Base-by-base conservation (phyloP, 37 sponge, comb jelly and placozoan species). In the Agelas oroides region DNA sequence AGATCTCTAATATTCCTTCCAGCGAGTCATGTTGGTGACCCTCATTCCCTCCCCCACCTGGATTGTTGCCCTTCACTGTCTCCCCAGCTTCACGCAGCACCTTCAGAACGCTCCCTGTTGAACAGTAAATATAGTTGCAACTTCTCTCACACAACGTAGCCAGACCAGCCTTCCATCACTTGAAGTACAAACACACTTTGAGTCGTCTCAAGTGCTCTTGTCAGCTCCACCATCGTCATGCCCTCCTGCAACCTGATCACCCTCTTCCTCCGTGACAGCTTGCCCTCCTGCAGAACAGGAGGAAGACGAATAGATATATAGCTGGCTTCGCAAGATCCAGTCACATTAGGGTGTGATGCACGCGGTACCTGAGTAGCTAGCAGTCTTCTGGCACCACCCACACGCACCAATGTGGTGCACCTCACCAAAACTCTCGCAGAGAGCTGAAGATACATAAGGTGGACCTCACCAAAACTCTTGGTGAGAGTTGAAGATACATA, bases 191-290 rank as follows among this genome's bases (percentile, higher is more conserved):
- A 61, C 14, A 5, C 11, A 61, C 62, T 28, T 36, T 63, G 62
- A 17, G 27, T 78, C 2, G 30, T 25, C 33, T 34, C 24, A 21
- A 55, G 53, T 31, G 17, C 18, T 20, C 68, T 30, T 12, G 83
- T 72, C 60, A 82, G 19, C 41, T 82, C 61, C 34, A 20, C 35
- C 23, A 82, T 28, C 1, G 59, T 82, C 83, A 82, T 82, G n/a
- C 83, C 73, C 0, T 77, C 78, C 5, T n/a, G 20, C 13, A 77
- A 6, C 46, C 1, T 8, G 13, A 77, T 37, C 36, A 18, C 23
- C 25, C 65, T 61, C 17, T 20, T 54, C 34, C 20, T 68, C 6
- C 34, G 3, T 13, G 35, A 12, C 69, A 3, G 63, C 46, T 46
- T 46, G 46, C 3, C 46, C 46, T 46, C n/a, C n/a, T n/a, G n/a